phyloP scores from a whole-genome alignment of 2,888 invertebrate species.

The Beris chalybata region DNA sequence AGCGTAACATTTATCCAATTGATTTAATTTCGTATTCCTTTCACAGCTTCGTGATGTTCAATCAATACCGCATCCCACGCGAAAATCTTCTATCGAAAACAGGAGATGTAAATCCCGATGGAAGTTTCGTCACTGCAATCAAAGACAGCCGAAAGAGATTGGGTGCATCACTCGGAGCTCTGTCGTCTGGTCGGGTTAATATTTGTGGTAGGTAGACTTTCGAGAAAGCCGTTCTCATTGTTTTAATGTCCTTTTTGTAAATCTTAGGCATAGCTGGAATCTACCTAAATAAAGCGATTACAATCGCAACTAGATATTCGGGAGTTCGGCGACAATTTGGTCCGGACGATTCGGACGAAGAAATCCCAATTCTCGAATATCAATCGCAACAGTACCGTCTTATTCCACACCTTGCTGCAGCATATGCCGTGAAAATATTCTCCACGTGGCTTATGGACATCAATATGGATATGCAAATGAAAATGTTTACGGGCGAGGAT shows the following conservation, averaged over 20 bases:
- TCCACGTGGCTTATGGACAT: slow-evolving; percentile 60
- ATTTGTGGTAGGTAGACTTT: slow-evolving; percentile 61
- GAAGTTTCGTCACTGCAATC: slow-evolving; percentile 77
- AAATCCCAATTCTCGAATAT: slow-evolving; percentile 87
- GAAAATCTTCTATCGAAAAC: slow-evolving; percentile 79
- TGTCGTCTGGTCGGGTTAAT: slow-evolving; percentile 80
- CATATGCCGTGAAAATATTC: slow-evolving; percentile 66
- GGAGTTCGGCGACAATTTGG: slow-evolving; percentile 88
- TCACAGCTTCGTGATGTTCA: slow-evolving; percentile 70
- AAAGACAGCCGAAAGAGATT: slow-evolving; percentile 83
- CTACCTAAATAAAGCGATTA: slow-evolving; percentile 71
- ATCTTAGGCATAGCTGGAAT: slow-evolving; percentile 58
- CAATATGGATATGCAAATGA: slow-evolving; percentile 58
- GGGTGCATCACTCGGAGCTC: slow-evolving; percentile 79
- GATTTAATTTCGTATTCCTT: slow-evolving; percentile 4
- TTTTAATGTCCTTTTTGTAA: background rate
- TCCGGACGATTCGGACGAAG: slow-evolving; percentile 63
- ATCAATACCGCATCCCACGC: slow-evolving; percentile 79
- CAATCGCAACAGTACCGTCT: slow-evolving; percentile 86
- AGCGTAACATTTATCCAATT: background rate
- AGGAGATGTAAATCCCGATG: slow-evolving; percentile 83
- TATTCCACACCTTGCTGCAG: slow-evolving; percentile 72
- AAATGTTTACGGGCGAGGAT: slow-evolving; percentile 56
- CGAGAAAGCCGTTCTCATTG: slow-evolving; percentile 36
- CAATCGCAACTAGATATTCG: slow-evolving; percentile 85